Conservation (phyloP, 2,888 invertebrate species). For the Drosophila testacea region DNA sequence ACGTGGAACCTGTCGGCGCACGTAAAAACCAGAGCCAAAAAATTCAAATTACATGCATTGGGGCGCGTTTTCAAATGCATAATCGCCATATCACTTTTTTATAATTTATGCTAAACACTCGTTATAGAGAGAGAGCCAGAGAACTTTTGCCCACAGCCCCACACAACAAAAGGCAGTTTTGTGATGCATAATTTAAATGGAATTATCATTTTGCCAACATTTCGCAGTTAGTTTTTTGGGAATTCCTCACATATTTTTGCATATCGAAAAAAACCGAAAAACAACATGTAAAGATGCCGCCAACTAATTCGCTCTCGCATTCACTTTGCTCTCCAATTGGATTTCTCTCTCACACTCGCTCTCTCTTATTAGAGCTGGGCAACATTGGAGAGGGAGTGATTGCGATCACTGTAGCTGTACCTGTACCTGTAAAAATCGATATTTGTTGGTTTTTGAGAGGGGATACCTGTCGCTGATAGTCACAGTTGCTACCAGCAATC, state of each 20-base stretch:
- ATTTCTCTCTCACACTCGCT: conserved; percentile 7
- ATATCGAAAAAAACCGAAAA: conserved; percentile 46
- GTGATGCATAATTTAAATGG: conserved; percentile 57
- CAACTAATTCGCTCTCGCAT: conserved; percentile 54
- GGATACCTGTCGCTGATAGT: no score
- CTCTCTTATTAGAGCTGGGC: conserved; percentile 34
- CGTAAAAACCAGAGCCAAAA: conserved; percentile 76
- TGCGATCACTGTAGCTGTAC: conserved; percentile 22
- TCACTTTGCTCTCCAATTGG: conserved; percentile 6
- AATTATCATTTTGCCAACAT: conserved; percentile 54
- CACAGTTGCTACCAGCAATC: no score
- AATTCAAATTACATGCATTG: conserved; percentile 75
- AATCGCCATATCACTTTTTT: conserved; percentile 51
- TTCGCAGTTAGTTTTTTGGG: conserved; percentile 68
- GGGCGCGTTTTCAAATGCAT: conserved; percentile 75
- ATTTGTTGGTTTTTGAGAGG: neutral
- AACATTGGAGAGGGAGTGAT: conserved; percentile 5
- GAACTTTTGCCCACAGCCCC: conserved; percentile 39
- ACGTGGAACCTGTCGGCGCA: conserved; percentile 75
- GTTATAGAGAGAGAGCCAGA: conserved; percentile 38
- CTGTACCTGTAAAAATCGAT: neutral
- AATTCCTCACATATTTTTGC: conserved; percentile 79
- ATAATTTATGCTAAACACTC: conserved; percentile 71
- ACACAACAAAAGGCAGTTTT: conserved; percentile 34
- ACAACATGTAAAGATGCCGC: conserved; percentile 65